A percentile compares a stretch with the other conserved stretches of the same genome.
phyloP scores from a whole-genome alignment of 2,113 vertebrate genomes.

The Channa argus region DNA sequence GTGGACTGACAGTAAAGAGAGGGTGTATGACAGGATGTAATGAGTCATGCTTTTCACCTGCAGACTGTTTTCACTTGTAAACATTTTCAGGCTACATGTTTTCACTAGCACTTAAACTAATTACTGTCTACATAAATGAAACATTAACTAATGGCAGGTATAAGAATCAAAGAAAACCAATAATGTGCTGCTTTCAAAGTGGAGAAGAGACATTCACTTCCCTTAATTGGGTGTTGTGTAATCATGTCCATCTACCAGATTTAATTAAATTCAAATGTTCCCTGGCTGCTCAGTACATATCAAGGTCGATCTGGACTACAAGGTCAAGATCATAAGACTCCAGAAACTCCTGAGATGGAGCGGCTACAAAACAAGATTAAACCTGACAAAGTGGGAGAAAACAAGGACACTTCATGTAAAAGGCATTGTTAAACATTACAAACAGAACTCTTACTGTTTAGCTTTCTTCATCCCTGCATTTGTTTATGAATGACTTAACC shows the following conservation, averaged over 20 bases:
- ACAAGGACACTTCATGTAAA: conserved; percentile 1
- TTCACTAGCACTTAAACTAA: not conserved
- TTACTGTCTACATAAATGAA: not conserved
- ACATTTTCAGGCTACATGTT: conserved; percentile 8
- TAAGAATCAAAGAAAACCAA: conserved; percentile 11
- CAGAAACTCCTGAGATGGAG: conserved; percentile 42
- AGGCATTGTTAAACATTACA: not conserved
- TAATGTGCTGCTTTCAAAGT: not conserved
- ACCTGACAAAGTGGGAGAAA: conserved; percentile 3
- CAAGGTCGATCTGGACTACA: conserved; percentile 21
- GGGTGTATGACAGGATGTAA: conserved; percentile 27
- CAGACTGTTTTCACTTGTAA: conserved; percentile 13
- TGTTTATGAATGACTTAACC: not conserved
- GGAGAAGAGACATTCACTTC: conserved; percentile 26
- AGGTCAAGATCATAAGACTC: conserved; percentile 46
- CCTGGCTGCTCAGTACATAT: conserved; percentile 16
- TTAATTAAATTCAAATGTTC: conserved; percentile 41
- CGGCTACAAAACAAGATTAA: conserved; percentile 47
- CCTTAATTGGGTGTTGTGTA: conserved; percentile 13
- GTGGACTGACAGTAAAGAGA: conserved; percentile 10
- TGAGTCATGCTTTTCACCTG: conserved; percentile 36
- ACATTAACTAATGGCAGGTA: not conserved
- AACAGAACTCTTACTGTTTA: not conserved
- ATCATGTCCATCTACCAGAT: conserved; percentile 12
- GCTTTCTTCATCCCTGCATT: not conserved